Conservation (phyloP, 2,113 vertebrate species). For the Plecturocebus donacophilus region DNA sequence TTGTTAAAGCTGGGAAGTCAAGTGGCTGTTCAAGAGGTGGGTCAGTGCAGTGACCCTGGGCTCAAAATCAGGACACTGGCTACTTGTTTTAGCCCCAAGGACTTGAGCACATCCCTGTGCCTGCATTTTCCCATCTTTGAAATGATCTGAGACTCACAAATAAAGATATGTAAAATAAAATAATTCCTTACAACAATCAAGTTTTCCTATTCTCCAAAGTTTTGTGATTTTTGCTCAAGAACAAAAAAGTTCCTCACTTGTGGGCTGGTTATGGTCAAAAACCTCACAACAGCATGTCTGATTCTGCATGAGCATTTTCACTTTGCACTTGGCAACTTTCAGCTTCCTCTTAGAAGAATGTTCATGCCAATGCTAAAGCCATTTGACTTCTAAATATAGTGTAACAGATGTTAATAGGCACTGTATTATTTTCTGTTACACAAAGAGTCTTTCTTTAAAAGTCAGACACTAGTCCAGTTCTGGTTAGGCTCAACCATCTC, state of each 20-base stretch:
- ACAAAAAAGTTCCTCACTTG: background rate
- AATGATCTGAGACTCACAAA: background rate
- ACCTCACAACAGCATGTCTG: background rate
- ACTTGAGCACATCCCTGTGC: background rate
- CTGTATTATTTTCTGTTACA: conserved; percentile 52
- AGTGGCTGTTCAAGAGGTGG: background rate
- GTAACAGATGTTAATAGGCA: conserved; percentile 62
- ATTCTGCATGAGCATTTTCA: conserved; percentile 36
- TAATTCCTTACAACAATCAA: background rate
- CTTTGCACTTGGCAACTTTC: conserved; percentile 56
- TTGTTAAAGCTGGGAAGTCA: background rate
- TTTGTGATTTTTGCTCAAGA: background rate
- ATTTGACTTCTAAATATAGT: conserved; percentile 76
- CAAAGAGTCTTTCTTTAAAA: conserved; percentile 71
- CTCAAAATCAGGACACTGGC: background rate
- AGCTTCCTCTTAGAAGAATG: conserved; percentile 61
- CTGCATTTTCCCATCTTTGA: background rate
- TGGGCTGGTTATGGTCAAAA: background rate
- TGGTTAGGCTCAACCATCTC: background rate
- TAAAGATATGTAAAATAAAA: background rate
- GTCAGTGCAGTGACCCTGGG: rapidly evolving
- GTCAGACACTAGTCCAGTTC: conserved; percentile 23
- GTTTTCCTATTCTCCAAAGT: background rate
- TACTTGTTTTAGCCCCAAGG: background rate
- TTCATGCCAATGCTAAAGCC: conserved; percentile 58